These are phyloP conservation scores for Eurois occulta DNA, from an alignment of 2,888 invertebrate genomes.

Conservation along the genomic window DNA sequence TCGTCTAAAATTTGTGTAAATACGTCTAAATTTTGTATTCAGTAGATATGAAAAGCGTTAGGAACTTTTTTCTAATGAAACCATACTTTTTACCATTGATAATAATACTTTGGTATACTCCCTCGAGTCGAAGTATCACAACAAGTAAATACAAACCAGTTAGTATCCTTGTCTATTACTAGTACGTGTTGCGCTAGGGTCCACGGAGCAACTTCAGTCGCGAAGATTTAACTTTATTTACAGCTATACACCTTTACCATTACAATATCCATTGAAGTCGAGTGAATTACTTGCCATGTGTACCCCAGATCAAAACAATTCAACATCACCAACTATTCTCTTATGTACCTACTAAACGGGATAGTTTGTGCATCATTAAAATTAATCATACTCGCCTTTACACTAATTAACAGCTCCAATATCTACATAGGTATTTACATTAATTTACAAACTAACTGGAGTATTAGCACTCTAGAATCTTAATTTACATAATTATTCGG, in stretches of 20 bases:
- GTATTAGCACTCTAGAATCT: constrained; percentile 81
- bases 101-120: constrained; percentile 82
- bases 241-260: constrained; percentile 45
- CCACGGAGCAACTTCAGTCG: constrained; percentile 28
- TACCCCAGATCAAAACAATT: constrained; percentile 35
- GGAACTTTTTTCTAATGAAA: constrained; percentile 82
- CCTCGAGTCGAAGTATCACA: constrained; percentile 65
- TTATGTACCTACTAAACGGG: constrained; percentile 62
- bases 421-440: constrained; percentile 85
- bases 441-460: constrained; percentile 84
- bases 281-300: constrained; percentile 29
- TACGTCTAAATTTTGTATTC: constrained; percentile 58
- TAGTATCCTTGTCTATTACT: constrained; percentile 49
- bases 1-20: constrained; percentile 57
- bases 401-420: constrained; percentile 82
- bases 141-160: constrained; percentile 58
- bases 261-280: constrained; percentile 32
- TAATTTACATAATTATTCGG: constrained; percentile 84
- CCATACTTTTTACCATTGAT: constrained; percentile 71
- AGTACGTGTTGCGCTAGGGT: constrained; percentile 25
- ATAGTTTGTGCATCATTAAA: constrained; percentile 83
- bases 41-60: constrained; percentile 70
- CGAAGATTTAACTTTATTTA: constrained; percentile 37
- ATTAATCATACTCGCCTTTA: constrained; percentile 76
- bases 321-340: constrained; percentile 52